Evolutionary conservation across 2,888 invertebrate genomes (phyloP), one percentile per base, ranked within the genome.

Genomic region (Tricholauxania praeusta): DNA sequence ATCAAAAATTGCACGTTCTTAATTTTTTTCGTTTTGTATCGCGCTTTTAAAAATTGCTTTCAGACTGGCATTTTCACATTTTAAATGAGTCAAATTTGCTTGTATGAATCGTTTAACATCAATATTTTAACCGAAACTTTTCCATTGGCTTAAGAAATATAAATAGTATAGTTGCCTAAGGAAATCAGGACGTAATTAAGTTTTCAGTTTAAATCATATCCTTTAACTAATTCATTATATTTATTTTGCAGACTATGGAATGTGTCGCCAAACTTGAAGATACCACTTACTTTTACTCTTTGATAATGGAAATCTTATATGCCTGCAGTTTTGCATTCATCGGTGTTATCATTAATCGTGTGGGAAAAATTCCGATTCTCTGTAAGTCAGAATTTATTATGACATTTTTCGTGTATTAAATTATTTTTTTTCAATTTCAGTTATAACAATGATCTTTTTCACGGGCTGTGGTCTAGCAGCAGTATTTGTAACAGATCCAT

Each of bases 291-390:
- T 78, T 81, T 67, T 81, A 83, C 70, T 80, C 83, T 0, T 71
- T 84, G 48, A 70, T 83, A 12, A 78, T 84, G 78, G 84, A 84
- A 78, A 74, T 80, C 55, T 68, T 83, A 12, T 84, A 83, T 71
- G 79, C 80, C 0, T 67, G 76, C 15, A 76, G 81, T 3, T 85
- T 84, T 78, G 81, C 81, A n/a, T 52, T 83, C 1, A 82, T 84
- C 59, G 84, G 83, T 10, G 69, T 84, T 4, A 78, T 83, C 10
- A 83, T 85, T 28, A 83, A 84, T 78, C 76, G 79, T 67, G 79
- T 82, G n/a, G 82, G 84, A 17, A 84, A 85, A 77, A 75, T 82
- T 32, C 75, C 78, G 1, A 82, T 85, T 66, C 75, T 84, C 12
- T 81, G 84, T 83, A 79, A 80, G 81, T 78, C 10, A 28, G 15